These are phyloP conservation scores for Gobiocypris rarus DNA, from an alignment of 2,113 vertebrate genomes.

Conservation along the genomic window DNA sequence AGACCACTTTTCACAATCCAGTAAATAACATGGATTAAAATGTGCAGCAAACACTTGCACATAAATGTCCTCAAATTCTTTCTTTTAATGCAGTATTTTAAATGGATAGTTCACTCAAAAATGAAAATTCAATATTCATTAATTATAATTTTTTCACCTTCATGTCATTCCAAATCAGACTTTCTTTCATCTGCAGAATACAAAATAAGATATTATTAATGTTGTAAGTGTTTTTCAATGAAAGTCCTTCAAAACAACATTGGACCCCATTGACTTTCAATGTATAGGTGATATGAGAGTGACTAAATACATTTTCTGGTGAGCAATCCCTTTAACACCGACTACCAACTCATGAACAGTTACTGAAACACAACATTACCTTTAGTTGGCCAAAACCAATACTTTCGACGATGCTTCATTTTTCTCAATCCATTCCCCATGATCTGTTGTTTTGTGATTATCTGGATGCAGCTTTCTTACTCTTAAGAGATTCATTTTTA, in stretches of 20 bases:
- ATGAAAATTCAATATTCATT: not conserved
- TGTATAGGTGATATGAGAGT: not conserved
- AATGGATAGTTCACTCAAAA: not conserved
- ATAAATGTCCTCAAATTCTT: too few species aligned
- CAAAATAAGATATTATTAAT: not conserved
- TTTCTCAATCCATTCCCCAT: slow-evolving; percentile 52
- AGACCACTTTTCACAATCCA: not conserved
- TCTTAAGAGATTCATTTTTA: slow-evolving; percentile 12
- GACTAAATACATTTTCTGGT: not conserved
- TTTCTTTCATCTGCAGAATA: not conserved
- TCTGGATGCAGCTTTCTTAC: not conserved
- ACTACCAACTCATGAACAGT: slow-evolving; percentile 69
- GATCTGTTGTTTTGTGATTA: slow-evolving; percentile 53
- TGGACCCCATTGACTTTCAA: too few species aligned
- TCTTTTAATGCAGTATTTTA: not conserved
- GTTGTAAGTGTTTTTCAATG: not conserved
- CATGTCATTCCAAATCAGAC: not conserved
- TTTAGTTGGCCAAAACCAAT: slow-evolving; percentile 76
- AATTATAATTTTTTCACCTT: not conserved
- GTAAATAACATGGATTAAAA: too few species aligned
- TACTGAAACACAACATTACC: slow-evolving; percentile 70
- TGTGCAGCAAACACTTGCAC: not conserved
- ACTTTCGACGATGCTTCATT: slow-evolving; percentile 76
- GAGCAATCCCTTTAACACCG: not conserved
- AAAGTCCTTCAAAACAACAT: not conserved